Percentiles rank a stretch among this genome's conserved stretches.
phyloP scores from a whole-genome alignment of 2,888 invertebrate species.

The Leucophenga maculata region DNA sequence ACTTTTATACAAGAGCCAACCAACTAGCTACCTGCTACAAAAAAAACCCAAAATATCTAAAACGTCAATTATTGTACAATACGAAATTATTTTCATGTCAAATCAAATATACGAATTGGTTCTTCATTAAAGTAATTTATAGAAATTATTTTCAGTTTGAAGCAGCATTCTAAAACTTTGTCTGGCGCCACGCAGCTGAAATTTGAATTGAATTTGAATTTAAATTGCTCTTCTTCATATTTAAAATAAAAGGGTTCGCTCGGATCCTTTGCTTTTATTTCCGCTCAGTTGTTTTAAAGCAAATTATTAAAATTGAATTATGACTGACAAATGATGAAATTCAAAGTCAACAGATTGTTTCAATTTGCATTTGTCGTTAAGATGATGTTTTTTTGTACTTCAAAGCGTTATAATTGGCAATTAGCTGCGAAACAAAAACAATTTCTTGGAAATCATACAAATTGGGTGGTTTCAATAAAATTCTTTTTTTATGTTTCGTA shows the following conservation, averaged over 20 bases:
- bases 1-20: no score
- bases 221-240: background rate
- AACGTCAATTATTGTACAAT: background rate
- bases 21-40: background rate
- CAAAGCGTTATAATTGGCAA: conserved; percentile 6
- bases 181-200: background rate
- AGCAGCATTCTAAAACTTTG: background rate
- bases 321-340: conserved; percentile 52
- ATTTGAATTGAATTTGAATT: conserved; percentile 5
- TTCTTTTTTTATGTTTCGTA: no score
- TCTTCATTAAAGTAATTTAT: background rate
- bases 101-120: background rate
- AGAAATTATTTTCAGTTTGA: background rate
- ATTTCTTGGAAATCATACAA: background rate
- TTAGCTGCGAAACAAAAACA: background rate
- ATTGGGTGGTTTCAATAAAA: background rate
- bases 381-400: background rate
- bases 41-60: background rate
- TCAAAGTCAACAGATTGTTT: conserved; percentile 13
- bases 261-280: background rate
- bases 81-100: conserved; percentile 1
- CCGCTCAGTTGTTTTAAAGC: conserved; percentile 29
- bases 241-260: no score
- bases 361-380: conserved; percentile 46
- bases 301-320: conserved; percentile 58